Base-by-base conservation (phyloP, 1,140 invertebrate genomes). In the Cryptotermes secundus region DNA sequence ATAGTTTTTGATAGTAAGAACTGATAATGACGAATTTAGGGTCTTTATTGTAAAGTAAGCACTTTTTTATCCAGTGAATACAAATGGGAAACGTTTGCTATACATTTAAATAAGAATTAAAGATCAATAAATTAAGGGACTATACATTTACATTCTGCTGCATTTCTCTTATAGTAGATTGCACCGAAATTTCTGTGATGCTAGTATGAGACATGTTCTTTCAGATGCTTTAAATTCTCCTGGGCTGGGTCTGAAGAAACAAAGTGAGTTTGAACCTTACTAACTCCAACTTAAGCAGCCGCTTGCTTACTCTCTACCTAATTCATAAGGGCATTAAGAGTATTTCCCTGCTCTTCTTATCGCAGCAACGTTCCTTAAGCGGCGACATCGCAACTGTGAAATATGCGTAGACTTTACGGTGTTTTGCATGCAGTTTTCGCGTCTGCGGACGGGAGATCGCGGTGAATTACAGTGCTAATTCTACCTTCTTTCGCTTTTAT, bases 291-390 rank as follows among this genome's bases (percentile, higher is more conserved):
- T 31, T 9, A 9, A 1, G n/a, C 26, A 72, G 6, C 59, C 59
- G 31, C 59, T 72, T 72, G 26, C 59, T 31, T 72, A 72, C 59
- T 31, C 14, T 26, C 14, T 72, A 72, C 26, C 59, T 72, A 72
- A 72, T 31, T 72, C 59, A 72, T 72, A 72, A 72, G 59, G 59
- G 59, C 59, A 72, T 72, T 72, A 72, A 72, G 59, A 72, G 59
- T 72, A 72, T 72, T 72, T 72, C 59, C 59, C 31, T 72, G 2
- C 9, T 9, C 10, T 72, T 31, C 59, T 72, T 72, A 72, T 72
- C 59, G 59, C n/a, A n/a, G 26, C 26, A 72, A 26, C 59, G 31
- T 72, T 31, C 59, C 59, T 72, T 72, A 72, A 72, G 59, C n/a
- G 45, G 12, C 22, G 45, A 19, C 45, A 22, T 49, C 45, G 45